These are phyloP conservation scores for Acrobeloides nanus DNA, from an alignment of 2,888 invertebrate species.

Conservation along the genomic window DNA sequence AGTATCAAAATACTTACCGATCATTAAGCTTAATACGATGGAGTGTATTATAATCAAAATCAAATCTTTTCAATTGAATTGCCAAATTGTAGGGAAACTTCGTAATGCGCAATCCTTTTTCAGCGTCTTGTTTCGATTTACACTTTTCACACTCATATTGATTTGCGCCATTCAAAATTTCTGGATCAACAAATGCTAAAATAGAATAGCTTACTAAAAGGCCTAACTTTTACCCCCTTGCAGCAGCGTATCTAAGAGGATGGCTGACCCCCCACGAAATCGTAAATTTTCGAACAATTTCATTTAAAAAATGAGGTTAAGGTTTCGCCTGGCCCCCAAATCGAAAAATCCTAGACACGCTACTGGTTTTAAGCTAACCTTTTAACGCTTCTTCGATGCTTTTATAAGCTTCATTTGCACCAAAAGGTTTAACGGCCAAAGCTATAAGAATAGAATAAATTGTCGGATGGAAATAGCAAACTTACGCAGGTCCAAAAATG, in stretches of 20 bases:
- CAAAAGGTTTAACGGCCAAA: conserved; percentile 71
- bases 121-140: conserved; percentile 76
- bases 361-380: too few species aligned
- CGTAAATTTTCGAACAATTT: too few species aligned
- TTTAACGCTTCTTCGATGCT: too few species aligned
- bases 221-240: too few species aligned
- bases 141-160: conserved; percentile 81
- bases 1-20: conserved; percentile 63
- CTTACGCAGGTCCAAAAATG: conserved; percentile 79
- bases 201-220: too few species aligned
- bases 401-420: conserved; percentile 68
- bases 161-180: conserved; percentile 73
- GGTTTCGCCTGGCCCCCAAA: too few species aligned
- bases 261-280: background rate
- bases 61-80: conserved; percentile 78
- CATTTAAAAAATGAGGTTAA: too few species aligned
- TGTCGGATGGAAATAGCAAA: too few species aligned
- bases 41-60: conserved; percentile 76
- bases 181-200: conserved; percentile 74
- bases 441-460: conserved; percentile 55
- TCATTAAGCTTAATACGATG: conserved; percentile 79
- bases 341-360: too few species aligned
- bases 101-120: conserved; percentile 78
- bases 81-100: conserved; percentile 79
- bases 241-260: background rate